These are phyloP conservation scores for Lineus longissimus DNA, from an alignment of 1,140 invertebrate genomes.

Conservation along the genomic window DNA sequence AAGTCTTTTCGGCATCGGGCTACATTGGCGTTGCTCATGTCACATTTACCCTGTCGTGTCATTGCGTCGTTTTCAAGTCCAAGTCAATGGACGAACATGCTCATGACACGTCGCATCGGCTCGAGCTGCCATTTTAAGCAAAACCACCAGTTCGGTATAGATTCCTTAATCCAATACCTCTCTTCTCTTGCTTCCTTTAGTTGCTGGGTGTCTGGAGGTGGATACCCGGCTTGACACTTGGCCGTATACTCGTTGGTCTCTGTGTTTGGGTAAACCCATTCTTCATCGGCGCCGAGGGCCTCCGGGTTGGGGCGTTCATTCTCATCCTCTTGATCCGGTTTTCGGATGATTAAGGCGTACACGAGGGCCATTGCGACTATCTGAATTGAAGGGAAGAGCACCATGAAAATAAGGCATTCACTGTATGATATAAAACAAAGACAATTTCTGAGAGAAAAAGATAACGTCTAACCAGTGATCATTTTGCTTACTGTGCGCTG, in stretches of 20 bases:
- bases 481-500: neutral
- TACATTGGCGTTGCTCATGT: too few relatives aligned
- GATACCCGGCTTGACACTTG: constrained; percentile 18
- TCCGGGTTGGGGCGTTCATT: neutral
- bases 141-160: too few relatives aligned
- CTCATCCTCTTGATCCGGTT: constrained; percentile 25
- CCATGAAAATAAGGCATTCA: too few relatives aligned
- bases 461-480: neutral
- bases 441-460: neutral
- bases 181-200: constrained; percentile 25
- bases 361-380: constrained; percentile 27
- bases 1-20: too few relatives aligned
- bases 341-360: constrained; percentile 31
- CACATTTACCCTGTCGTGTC: too few relatives aligned
- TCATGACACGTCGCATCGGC: too few relatives aligned
- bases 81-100: too few relatives aligned
- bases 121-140: too few relatives aligned
- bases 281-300: constrained; percentile 22
- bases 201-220: constrained; percentile 29
- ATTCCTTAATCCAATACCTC: constrained; percentile 15
- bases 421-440: too few relatives aligned
- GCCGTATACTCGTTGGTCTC: constrained; percentile 17
- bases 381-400: constrained; percentile 10
- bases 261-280: constrained; percentile 28
- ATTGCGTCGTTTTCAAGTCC: too few relatives aligned